A percentile compares a stretch with the other conserved stretches of the same genome.
These are phyloP conservation scores for Gasterosteus nipponicus DNA, from an alignment of 2,113 vertebrate species.

Conservation along the genomic window DNA sequence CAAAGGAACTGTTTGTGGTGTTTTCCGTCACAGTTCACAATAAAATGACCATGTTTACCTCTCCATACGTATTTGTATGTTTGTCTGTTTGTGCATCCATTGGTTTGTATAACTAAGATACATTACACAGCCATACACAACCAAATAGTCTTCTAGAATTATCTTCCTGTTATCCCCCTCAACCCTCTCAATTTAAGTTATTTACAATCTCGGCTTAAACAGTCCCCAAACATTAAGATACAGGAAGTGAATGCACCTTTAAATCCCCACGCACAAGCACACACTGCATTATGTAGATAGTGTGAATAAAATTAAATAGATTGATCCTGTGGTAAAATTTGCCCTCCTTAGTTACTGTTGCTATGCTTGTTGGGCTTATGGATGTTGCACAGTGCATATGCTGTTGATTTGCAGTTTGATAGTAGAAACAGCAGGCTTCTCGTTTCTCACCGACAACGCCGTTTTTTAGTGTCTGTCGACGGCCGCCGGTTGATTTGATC, in stretches of 20 bases:
- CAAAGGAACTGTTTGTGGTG: constrained; percentile 25
- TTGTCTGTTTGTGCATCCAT: too few species aligned
- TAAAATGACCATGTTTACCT: neutral
- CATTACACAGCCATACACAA: neutral
- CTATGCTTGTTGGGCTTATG: neutral
- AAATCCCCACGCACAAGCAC: neutral
- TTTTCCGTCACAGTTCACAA: constrained; percentile 9
- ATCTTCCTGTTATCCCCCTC: constrained; percentile 2
- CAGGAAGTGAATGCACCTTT: neutral
- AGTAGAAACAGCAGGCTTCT: neutral
- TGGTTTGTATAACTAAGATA: neutral
- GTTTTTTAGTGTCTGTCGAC: neutral
- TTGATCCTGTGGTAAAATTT: neutral
- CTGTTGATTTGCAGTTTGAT: neutral
- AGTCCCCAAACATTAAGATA: constrained; percentile 2
- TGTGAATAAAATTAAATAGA: neutral
- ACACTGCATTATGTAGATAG: neutral
- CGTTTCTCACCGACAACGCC: neutral
- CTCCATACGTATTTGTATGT: too few species aligned
- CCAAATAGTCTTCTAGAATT: neutral
- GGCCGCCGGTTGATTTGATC: neutral
- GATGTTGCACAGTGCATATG: neutral
- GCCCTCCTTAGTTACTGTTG: neutral
- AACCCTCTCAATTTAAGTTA: neutral
- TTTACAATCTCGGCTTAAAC: constrained; percentile 11